phyloP scores from a whole-genome alignment of 2,113 vertebrate genomes.

The Cyphomyrus plagiostoma region DNA sequence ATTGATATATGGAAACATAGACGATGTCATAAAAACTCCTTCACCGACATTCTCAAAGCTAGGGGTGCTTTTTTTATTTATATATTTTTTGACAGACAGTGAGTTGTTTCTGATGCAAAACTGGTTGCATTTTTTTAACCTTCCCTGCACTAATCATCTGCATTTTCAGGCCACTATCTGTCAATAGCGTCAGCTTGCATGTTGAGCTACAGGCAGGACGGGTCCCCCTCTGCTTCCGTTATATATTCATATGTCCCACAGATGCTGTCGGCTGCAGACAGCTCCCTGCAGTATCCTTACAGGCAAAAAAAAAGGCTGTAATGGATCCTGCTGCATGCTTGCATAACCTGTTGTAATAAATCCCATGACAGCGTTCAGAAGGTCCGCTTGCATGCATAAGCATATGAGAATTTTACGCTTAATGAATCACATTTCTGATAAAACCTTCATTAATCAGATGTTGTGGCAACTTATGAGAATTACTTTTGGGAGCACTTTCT shows the following conservation, averaged over 20 bases:
- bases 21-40: conserved; percentile 19
- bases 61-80: neutral
- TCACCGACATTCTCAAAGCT: neutral
- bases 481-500: neutral
- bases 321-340: neutral
- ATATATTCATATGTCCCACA: neutral
- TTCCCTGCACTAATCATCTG: neutral
- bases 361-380: neutral
- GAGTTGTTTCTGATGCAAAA: neutral
- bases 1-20: conserved; percentile 45
- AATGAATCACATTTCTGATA: neutral
- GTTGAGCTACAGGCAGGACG: neutral
- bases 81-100: neutral
- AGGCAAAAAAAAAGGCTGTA: neutral
- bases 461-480: neutral
- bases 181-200: neutral
- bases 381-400: neutral
- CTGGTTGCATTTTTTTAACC: neutral
- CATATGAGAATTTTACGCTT: neutral
- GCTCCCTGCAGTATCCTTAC: neutral
- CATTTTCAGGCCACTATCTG: neutral
- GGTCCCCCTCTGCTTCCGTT: neutral
- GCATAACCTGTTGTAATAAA: neutral
- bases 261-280: neutral
- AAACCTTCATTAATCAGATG: neutral